These are phyloP conservation scores for Alouatta palliata DNA, from an alignment of 2,113 vertebrate genomes.

Conservation along the genomic window DNA sequence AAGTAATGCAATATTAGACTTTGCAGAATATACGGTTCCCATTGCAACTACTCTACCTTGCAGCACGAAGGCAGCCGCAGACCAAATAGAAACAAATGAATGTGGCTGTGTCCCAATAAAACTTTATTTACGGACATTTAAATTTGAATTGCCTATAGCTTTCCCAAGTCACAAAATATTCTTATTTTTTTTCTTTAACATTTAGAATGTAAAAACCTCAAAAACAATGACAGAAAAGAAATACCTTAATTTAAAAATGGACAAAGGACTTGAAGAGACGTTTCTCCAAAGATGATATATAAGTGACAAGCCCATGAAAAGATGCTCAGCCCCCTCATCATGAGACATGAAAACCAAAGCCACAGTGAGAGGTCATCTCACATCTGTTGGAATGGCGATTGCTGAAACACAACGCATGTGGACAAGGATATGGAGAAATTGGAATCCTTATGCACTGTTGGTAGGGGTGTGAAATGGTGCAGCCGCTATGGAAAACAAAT, in stretches of 20 bases:
- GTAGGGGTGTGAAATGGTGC: not conserved
- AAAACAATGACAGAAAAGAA: not conserved
- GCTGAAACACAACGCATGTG: too few relatives aligned
- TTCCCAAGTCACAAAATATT: not conserved
- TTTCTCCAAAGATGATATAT: not conserved
- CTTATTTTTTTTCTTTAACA: not conserved
- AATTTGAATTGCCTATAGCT: not conserved
- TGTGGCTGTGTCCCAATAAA: not conserved
- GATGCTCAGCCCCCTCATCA: not conserved
- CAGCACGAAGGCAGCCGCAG: not conserved
- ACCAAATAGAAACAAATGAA: not conserved
- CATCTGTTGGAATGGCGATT: too few relatives aligned
- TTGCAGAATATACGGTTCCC: not conserved
- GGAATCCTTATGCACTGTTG: rapidly evolving
- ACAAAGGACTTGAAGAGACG: not conserved
- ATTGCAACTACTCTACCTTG: not conserved
- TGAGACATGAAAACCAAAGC: not conserved
- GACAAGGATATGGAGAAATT: not conserved
- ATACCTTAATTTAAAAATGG: not conserved
- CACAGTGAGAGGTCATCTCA: not conserved
- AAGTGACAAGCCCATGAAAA: too few relatives aligned
- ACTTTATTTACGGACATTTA: not conserved
- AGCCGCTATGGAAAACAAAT: not conserved
- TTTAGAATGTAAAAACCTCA: not conserved
- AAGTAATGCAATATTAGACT: not conserved